Conservation (phyloP, 2,113 vertebrate species). For the Mesembrinibis cayennensis region DNA sequence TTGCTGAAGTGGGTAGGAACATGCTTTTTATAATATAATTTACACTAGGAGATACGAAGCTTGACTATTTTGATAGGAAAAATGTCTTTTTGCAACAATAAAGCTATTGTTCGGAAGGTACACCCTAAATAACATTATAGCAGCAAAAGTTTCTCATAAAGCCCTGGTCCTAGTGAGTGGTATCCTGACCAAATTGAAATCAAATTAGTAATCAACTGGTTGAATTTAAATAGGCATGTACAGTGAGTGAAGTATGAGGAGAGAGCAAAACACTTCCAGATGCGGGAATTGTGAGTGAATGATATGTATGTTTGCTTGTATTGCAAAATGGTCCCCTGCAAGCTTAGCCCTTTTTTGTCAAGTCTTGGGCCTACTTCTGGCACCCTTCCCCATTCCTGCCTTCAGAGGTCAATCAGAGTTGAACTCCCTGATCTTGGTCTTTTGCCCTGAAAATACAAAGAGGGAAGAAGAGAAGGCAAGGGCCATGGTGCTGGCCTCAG, state of each 20-base stretch:
- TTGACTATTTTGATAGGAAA: neutral
- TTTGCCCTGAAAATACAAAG: neutral
- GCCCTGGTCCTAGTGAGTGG: neutral
- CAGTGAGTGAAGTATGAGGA: neutral
- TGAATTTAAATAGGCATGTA: neutral
- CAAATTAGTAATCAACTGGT: constrained; percentile 9
- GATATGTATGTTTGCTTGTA: neutral
- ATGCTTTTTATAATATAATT: neutral
- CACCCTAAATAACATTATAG: neutral
- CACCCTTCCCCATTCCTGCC: neutral
- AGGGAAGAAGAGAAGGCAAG: neutral
- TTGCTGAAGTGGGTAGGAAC: neutral
- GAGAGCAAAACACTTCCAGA: constrained; percentile 36
- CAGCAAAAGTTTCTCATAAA: neutral
- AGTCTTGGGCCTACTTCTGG: neutral
- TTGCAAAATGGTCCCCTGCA: neutral
- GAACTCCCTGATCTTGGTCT: neutral
- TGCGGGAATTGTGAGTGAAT: neutral
- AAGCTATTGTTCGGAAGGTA: neutral
- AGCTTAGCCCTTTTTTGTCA: neutral
- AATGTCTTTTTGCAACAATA: neutral
- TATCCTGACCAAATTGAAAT: constrained; percentile 15
- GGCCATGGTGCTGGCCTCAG: neutral
- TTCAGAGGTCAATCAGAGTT: neutral
- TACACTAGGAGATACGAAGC: neutral